These are phyloP conservation scores for Crotalus horridus DNA, from an alignment of 2,113 vertebrate genomes.

Conservation along the genomic window DNA sequence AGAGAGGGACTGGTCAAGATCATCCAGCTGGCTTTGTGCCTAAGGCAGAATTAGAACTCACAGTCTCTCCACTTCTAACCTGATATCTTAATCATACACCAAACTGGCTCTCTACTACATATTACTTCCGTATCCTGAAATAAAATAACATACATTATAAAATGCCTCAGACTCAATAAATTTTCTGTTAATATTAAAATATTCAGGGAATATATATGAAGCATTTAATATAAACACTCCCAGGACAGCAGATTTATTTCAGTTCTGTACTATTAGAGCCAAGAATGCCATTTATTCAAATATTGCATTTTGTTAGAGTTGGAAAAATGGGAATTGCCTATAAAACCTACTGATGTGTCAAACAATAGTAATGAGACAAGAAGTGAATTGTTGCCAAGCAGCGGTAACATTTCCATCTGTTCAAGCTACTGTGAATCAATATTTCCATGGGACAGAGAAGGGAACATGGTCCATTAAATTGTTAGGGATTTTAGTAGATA, in stretches of 20 bases:
- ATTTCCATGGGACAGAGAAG: background rate
- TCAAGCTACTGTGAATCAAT: background rate
- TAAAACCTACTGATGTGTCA: background rate
- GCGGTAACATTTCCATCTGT: background rate
- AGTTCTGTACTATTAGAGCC: background rate
- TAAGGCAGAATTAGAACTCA: background rate
- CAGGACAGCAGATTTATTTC: background rate
- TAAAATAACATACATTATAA: background rate
- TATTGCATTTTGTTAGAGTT: background rate
- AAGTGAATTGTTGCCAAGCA: conserved; percentile 2
- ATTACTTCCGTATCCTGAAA: background rate
- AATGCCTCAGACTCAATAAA: background rate
- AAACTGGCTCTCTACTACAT: background rate
- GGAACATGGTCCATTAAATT: background rate
- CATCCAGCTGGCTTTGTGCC: background rate
- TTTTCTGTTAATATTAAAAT: background rate
- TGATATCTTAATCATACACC: background rate
- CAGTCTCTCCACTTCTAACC: background rate
- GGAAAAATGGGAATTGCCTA: background rate
- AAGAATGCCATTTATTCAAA: background rate
- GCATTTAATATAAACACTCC: background rate
- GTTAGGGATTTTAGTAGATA: background rate
- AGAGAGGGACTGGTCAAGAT: background rate
- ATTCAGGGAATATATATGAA: background rate
- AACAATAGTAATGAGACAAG: background rate